Percentiles rank a stretch among this genome's conserved stretches.
phyloP scores from a whole-genome alignment of 2,797 vertebrate species.

The Naso thynnoides region DNA sequence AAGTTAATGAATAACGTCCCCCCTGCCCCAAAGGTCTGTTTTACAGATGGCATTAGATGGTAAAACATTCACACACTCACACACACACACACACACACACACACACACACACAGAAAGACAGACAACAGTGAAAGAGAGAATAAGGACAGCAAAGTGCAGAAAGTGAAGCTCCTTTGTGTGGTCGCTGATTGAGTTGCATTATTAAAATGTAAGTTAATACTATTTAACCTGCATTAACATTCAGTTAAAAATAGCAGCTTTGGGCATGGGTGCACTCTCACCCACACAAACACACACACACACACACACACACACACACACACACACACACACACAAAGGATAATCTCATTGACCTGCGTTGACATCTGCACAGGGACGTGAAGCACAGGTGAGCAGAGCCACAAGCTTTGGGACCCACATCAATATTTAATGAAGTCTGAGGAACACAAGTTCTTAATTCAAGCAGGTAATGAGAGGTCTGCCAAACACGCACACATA shows the following conservation, averaged over 20 bases:
- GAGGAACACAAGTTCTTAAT: slow-evolving; percentile 42
- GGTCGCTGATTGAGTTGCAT: slow-evolving; percentile 54
- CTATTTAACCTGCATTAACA: slow-evolving; percentile 64
- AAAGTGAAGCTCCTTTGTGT: slow-evolving; percentile 31
- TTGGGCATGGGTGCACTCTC: slow-evolving; percentile 2
- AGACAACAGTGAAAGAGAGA: not conserved
- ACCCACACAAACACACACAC: slow-evolving; percentile 12
- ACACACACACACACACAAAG: slow-evolving; percentile 10
- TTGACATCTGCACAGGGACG: slow-evolving; percentile 46
- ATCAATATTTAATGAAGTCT: slow-evolving; percentile 72
- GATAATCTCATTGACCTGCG: slow-evolving; percentile 59
- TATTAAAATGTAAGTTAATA: slow-evolving; percentile 62
- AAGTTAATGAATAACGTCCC: slow-evolving; percentile 72
- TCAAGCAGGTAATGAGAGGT: slow-evolving; percentile 52
- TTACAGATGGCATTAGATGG: slow-evolving; percentile 72
- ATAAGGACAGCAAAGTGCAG: slow-evolving; percentile 11
- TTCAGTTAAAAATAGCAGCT: slow-evolving; percentile 43
- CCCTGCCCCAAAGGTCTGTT: slow-evolving; percentile 61
- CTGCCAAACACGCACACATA: slow-evolving; percentile 8
- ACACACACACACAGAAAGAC: not conserved
- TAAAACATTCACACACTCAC: not conserved
- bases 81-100: slow-evolving; percentile 14
- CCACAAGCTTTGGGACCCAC: slow-evolving; percentile 52
- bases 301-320: slow-evolving; percentile 19
- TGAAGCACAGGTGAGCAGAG: slow-evolving; percentile 45